Evolutionary conservation across 2,797 vertebrate genomes (phyloP), one percentile per base, ranked within the genome.

Genomic region (Meda fulgida): DNA sequence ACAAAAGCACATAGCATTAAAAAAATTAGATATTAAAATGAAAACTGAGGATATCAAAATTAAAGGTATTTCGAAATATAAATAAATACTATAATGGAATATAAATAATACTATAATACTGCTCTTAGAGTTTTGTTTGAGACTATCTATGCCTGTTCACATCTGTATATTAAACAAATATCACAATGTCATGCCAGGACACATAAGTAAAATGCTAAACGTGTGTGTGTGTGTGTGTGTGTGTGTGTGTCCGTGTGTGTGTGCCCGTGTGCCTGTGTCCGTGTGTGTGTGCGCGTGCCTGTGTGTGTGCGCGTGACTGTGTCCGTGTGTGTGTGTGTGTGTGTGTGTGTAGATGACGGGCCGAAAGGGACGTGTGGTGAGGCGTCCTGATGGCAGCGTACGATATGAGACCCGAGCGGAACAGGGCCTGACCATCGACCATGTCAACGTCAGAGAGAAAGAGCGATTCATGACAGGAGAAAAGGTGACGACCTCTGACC

Each of bases 381-480:
- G 97, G 1, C 95, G 96, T 65, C 92, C 92, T 0, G 96, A 97
- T 0, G 96, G 97, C 83, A 96, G 92, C 0, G 96, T 99, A 10
- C 91, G 94, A 5, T 99, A 98, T 0, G 98, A 99, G 93, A 98
- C 98, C 0, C 95, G 98, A 0, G 98, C 98, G 0, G 98, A 99
- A 87, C 98, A 98, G 76, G 97, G 98, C 31, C 94, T 97, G 60
- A 98, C 97, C n/a, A 99, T 99, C 0, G 98, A 99, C 92, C 97
- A 99, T 1, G 96, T 99, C 76, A 99, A 99, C 92, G 93, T 99
- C 91, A 97, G 96, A 92, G 98, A 99, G 91, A 99, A 99, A 89
- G 97, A 99, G 81, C 96, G 98, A 21, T 99, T 99, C 88, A 99
- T 99, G 98, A 91, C 91, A 0, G 98, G 96, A 78, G 97, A 98